A percentile compares a stretch with the other conserved stretches of the same genome.
These are phyloP conservation scores for Aegithalos caudatus DNA, from an alignment of 2,113 vertebrate genomes.

Conservation along the genomic window DNA sequence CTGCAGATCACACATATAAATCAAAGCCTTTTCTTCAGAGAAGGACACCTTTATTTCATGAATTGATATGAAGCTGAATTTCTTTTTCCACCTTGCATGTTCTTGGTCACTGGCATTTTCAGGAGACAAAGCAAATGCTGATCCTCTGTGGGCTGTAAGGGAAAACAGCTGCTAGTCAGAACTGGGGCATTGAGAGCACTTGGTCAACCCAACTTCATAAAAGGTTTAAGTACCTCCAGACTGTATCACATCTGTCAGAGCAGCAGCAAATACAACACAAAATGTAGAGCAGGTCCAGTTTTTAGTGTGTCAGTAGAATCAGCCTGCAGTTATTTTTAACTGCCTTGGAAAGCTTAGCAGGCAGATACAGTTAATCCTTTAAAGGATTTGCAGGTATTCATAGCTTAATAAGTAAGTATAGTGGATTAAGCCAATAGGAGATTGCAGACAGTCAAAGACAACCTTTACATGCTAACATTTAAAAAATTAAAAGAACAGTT, in stretches of 20 bases:
- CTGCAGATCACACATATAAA: background rate
- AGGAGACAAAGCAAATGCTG: background rate
- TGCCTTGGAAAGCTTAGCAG: slow-evolving; percentile 48
- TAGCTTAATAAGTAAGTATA: slow-evolving; percentile 46
- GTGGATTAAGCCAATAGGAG: slow-evolving; percentile 20
- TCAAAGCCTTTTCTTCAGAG: background rate
- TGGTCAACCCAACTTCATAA: background rate
- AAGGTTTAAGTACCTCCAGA: background rate
- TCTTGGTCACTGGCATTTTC: background rate
- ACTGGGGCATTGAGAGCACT: background rate
- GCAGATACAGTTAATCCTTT: slow-evolving; percentile 54
- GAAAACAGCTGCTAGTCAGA: background rate
- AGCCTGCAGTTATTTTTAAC: slow-evolving; percentile 55
- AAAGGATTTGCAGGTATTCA: slow-evolving; percentile 52
- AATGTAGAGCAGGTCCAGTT: slow-evolving; percentile 4
- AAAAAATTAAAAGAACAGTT: background rate
- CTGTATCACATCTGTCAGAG: background rate
- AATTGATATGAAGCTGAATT: background rate
- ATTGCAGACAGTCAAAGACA: background rate
- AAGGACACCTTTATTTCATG: background rate
- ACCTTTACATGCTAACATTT: background rate
- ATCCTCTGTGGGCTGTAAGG: background rate
- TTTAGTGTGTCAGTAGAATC: slow-evolving; percentile 58
- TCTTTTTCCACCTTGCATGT: background rate
- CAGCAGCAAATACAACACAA: background rate